Evolutionary conservation across 2,797 vertebrate species (phyloP).

Genomic region (Gambelia wislizenii): DNA sequence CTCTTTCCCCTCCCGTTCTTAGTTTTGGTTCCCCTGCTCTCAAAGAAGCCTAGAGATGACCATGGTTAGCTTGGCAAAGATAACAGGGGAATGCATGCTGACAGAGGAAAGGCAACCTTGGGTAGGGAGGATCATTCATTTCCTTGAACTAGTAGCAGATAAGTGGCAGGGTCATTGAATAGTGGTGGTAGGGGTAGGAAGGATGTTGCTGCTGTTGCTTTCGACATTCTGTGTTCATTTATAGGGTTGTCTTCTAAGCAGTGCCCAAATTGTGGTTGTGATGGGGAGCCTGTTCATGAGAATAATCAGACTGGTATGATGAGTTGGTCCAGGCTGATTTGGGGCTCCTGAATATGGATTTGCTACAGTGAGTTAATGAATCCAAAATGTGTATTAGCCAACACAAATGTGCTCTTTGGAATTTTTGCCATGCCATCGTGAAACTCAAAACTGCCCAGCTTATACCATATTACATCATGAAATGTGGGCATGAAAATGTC

Average conservation of each 20-base stretch:
- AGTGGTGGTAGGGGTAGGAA: background rate
- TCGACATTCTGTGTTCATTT: background rate
- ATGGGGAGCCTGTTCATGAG: background rate
- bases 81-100: background rate
- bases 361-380: background rate
- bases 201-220: background rate
- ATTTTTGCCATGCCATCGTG: background rate
- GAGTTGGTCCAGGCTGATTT: background rate
- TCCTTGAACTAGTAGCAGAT: background rate
- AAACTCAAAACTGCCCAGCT: background rate
- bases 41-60: background rate
- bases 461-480: background rate
- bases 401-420: background rate
- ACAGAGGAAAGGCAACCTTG: background rate
- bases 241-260: background rate
- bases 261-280: background rate
- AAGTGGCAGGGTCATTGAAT: background rate
- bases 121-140: too few relatives aligned
- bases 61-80: background rate
- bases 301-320: background rate
- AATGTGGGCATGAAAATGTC: background rate
- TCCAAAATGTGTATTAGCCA: background rate
- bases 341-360: background rate
- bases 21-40: background rate
- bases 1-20: background rate